These are phyloP conservation scores for Lynx canadensis DNA, from an alignment of 2,113 vertebrate species.

Conservation along the genomic window DNA sequence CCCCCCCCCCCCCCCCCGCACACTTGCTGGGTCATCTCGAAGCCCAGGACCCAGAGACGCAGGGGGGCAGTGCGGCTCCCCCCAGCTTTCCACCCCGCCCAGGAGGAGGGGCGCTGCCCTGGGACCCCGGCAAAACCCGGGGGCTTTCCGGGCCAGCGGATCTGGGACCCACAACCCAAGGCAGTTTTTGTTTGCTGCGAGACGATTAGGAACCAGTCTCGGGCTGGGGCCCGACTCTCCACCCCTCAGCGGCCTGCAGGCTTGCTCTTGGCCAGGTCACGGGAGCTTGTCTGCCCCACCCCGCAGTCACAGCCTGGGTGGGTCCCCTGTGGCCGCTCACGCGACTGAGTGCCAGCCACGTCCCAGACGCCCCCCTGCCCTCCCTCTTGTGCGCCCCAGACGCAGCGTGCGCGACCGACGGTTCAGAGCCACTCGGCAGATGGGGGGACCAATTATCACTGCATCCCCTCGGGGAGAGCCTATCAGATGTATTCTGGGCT, in stretches of 20 bases:
- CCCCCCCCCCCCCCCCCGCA: no score
- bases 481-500: constrained; percentile 84
- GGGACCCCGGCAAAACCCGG: not conserved
- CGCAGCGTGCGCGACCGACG: not conserved
- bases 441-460: constrained; percentile 86
- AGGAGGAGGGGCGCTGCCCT: not conserved
- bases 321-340: not conserved
- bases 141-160: not conserved
- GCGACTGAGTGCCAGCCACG: rapidly evolving
- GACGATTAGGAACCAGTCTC: not conserved
- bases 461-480: constrained; percentile 86
- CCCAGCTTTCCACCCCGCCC: not conserved
- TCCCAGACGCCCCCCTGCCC: no score
- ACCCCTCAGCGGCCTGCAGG: not conserved
- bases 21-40: rapidly evolving
- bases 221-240: not conserved
- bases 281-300: constrained; percentile 13
- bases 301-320: not conserved
- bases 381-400: not conserved
- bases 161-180: rapidly evolving
- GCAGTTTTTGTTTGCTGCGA: not conserved
- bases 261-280: not conserved
- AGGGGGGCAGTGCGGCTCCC: not conserved
- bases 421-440: not conserved
- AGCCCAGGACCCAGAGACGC: no score